Evolutionary conservation across 1,140 invertebrate genomes (phyloP).

Genomic region (Drosophila nigromelanica): DNA sequence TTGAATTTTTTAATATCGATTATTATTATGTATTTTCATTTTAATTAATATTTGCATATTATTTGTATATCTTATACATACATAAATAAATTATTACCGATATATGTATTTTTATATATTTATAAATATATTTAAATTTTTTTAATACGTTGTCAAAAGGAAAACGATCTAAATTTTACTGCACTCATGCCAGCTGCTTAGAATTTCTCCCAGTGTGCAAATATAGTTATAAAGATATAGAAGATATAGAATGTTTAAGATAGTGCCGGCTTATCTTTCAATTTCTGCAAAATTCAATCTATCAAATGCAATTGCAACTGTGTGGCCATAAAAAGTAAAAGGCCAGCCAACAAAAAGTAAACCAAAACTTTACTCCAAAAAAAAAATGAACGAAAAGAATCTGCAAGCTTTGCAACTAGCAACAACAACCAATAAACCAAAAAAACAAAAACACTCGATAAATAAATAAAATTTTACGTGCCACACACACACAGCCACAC

Average conservation of each 20-base stretch:
- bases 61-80: too few relatives aligned
- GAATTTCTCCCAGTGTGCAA: not conserved
- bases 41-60: too few relatives aligned
- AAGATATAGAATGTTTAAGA: not conserved
- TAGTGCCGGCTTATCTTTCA: conserved; percentile 37
- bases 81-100: too few relatives aligned
- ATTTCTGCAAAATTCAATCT: conserved; percentile 59
- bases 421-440: conserved; percentile 22
- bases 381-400: conserved; percentile 16
- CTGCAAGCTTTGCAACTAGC: conserved; percentile 47
- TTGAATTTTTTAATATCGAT: too few relatives aligned
- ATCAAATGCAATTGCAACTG: conserved; percentile 44
- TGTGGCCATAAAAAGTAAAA: conserved; percentile 38
- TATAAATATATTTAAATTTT: too few relatives aligned
- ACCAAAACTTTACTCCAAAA: conserved; percentile 29
- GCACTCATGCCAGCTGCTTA: too few relatives aligned
- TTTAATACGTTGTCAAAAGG: too few relatives aligned
- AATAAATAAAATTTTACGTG: conserved; percentile 76
- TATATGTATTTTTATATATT: too few relatives aligned
- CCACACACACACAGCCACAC: conserved; percentile 27
- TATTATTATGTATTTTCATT: too few relatives aligned
- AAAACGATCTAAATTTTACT: too few relatives aligned
- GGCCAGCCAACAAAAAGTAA: conserved; percentile 35
- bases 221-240: not conserved
- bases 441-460: conserved; percentile 48